Percentiles rank a stretch among this genome's conserved stretches.
phyloP scores from a whole-genome alignment of 2,888 invertebrate genomes.

The Ophion slaviceki region DNA sequence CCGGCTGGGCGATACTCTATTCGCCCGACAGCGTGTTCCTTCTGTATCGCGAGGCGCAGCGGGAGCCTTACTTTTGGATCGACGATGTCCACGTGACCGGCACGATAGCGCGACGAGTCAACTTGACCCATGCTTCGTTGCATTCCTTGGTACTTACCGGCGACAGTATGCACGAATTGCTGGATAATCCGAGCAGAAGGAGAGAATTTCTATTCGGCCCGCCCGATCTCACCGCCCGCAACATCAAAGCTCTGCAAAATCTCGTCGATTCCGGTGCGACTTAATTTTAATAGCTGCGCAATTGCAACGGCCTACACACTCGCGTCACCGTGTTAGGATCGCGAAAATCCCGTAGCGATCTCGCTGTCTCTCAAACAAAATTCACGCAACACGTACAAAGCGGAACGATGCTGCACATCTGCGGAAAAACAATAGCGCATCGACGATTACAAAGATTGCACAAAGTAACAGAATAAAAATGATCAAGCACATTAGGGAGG shows the following conservation, averaged over 20 bases:
- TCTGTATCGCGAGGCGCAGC: conserved; percentile 86
- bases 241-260: conserved; percentile 85
- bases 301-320: conserved; percentile 19
- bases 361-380: no score
- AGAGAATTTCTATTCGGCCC: conserved; percentile 85
- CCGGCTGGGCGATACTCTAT: conserved; percentile 89
- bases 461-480: no score
- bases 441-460: no score
- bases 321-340: no score
- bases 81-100: conserved; percentile 93
- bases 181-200: conserved; percentile 75
- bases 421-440: no score
- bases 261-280: conserved; percentile 73
- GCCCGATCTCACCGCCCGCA: conserved; percentile 84
- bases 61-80: conserved; percentile 91
- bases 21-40: conserved; percentile 87
- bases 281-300: conserved; percentile 19
- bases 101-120: conserved; percentile 85
- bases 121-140: conserved; percentile 85
- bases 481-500: no score
- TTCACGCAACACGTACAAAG: no score
- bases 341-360: no score
- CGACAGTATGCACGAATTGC: conserved; percentile 75
- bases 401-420: no score
- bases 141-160: conserved; percentile 82